These are phyloP conservation scores for Loriculus beryllinus DNA, from an alignment of 2,797 vertebrate genomes.

Conservation along the genomic window DNA sequence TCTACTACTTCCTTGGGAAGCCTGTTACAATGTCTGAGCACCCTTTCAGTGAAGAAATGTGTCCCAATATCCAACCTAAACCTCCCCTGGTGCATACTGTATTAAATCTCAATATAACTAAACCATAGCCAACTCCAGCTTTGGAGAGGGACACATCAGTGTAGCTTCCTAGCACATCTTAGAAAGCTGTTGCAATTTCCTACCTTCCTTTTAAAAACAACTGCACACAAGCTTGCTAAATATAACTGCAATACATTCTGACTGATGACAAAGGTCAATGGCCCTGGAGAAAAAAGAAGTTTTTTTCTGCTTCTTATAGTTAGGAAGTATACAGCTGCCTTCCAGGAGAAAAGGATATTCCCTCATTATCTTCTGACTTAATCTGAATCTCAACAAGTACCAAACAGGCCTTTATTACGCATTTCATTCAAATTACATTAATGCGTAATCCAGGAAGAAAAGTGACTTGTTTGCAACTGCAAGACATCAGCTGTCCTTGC, in stretches of 20 bases:
- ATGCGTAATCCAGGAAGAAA: background rate
- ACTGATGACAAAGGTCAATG: background rate
- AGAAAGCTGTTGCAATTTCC: background rate
- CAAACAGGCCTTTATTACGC: background rate
- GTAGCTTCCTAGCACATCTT: background rate
- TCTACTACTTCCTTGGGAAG: background rate
- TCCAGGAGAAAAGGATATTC: background rate
- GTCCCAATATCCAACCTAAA: background rate
- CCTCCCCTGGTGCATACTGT: background rate
- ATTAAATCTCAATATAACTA: background rate
- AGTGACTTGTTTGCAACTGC: background rate
- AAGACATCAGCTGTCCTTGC: background rate
- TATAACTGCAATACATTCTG: background rate
- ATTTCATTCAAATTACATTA: background rate
- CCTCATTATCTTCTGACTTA: background rate
- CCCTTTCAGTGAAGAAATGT: background rate
- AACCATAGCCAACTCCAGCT: background rate
- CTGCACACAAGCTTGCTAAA: background rate
- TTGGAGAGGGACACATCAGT: background rate
- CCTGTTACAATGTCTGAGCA: background rate
- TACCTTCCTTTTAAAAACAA: background rate
- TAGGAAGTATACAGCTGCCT: background rate
- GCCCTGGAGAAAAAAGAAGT: background rate
- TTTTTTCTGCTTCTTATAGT: background rate
- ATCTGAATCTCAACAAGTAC: background rate